Evolutionary conservation across 2,113 vertebrate genomes (phyloP), one percentile per base, ranked within the genome.

Genomic region (Micronycteris hirsuta): DNA sequence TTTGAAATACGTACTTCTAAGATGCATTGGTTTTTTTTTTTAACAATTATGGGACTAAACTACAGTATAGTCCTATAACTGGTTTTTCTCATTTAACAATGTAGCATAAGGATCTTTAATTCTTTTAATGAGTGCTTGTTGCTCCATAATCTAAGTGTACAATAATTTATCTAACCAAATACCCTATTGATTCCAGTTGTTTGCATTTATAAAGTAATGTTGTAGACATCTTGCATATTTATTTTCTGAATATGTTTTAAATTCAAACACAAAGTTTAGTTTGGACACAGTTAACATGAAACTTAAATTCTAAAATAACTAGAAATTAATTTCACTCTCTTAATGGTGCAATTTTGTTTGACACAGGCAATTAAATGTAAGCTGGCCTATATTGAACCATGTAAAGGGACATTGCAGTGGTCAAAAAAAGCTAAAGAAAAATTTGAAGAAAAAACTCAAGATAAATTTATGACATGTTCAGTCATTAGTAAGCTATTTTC

Each of bases 361-460:
- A 70, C 89, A 95, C 45, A 99, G 99, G 99, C 99, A 22, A 97
- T 99, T 90, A 98, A 97, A 93, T 99, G 99, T 98, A 98, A 98
- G 87, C 97, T 99, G 97, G 98, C 98, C 63, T 98, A 98, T 82
- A 98, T 99, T 95, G 96, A 98, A 96, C 99, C 99, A 92, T 95
- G 86, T 56, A 94, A 98, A 85, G 97, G 80, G 70, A 97, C 97
- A 96, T 61, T 89, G 15, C 97, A 96, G 2, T 99, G 99, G 99
- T 98, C 96, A 45, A 97, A 97, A 54, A 86, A 98, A 91, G 98
- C 99, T 96, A 99, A 97, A 45, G 67, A 98, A 93, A 98, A 98
- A 91, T 99, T 99, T 98, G 97, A 98, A 98, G 97, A 98, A 95
- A 96, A 99, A 76, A 98, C 98, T 95, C 97, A 98, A 94, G 96